Evolutionary conservation across 2,113 vertebrate genomes (phyloP).

Genomic region (Ammospiza nelsoni): DNA sequence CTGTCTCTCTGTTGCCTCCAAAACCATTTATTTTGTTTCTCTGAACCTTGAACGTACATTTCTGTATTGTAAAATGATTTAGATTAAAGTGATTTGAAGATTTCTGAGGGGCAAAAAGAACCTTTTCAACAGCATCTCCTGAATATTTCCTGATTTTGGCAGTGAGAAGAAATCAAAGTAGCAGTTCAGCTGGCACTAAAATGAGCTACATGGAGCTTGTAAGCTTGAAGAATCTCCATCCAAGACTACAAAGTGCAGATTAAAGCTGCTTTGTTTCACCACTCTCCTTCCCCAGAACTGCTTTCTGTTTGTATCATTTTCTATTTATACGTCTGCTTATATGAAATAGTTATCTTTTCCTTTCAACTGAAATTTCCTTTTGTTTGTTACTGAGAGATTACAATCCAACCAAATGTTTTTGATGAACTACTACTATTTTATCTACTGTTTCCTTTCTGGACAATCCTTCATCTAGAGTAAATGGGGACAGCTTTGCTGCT

Average conservation of each 20-base stretch:
- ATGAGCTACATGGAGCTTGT: not conserved
- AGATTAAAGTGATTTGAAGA: not conserved
- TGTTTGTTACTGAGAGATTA: not conserved
- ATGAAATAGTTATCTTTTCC: not conserved
- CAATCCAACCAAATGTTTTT: not conserved
- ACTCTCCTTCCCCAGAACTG: not conserved
- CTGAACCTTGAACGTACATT: not conserved
- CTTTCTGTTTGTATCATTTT: not conserved
- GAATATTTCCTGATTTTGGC: not conserved
- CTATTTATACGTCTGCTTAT: not conserved
- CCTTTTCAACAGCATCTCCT: not conserved
- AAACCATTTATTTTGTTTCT: not conserved
- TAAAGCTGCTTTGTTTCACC: not conserved
- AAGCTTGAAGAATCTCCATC: not conserved
- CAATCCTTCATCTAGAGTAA: not conserved
- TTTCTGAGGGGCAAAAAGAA: not conserved
- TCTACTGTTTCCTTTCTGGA: not conserved
- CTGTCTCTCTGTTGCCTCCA: not conserved
- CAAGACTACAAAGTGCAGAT: conserved; percentile 14
- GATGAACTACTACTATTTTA: not conserved
- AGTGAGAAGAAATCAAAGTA: not conserved
- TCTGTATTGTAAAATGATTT: not conserved
- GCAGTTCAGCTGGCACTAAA: not conserved
- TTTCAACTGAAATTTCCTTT: conserved; percentile 1
- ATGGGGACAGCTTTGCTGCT: not conserved